Percentiles rank a stretch among this genome's conserved stretches.
phyloP scores from a whole-genome alignment of 2,113 vertebrate genomes.

The Austrofundulus limnaeus region DNA sequence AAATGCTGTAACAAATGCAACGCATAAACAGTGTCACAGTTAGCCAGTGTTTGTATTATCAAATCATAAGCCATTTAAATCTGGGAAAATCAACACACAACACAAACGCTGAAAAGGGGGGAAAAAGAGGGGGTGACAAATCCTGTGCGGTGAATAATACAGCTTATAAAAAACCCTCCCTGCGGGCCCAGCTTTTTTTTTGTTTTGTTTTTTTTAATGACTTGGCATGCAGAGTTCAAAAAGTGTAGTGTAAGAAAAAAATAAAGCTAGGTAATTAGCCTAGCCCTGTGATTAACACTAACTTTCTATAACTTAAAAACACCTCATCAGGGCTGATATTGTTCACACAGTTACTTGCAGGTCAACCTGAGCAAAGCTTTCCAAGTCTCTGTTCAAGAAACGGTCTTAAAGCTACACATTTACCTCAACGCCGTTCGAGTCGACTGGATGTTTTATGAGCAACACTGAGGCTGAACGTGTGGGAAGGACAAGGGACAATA shows the following conservation, averaged over 20 bases:
- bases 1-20: slow-evolving; percentile 75
- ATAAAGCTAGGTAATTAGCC: not conserved
- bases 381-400: slow-evolving; percentile 37
- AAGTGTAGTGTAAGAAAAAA: slow-evolving; percentile 48
- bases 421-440: slow-evolving; percentile 19
- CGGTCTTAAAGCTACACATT: slow-evolving; percentile 61
- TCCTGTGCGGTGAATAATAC: slow-evolving; percentile 60
- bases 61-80: slow-evolving; percentile 67
- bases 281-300: slow-evolving; percentile 25
- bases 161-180: slow-evolving; percentile 70
- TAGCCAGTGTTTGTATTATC: slow-evolving; percentile 76
- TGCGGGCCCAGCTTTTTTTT: slow-evolving; percentile 63
- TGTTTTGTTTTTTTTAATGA: slow-evolving; percentile 19
- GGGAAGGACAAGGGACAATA: slow-evolving; percentile 24
- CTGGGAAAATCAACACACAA: slow-evolving; percentile 51
- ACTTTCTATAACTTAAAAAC: slow-evolving; percentile 25
- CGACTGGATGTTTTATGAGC: slow-evolving; percentile 2
- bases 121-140: slow-evolving; percentile 53
- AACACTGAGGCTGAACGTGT: slow-evolving; percentile 45
- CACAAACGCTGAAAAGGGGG: slow-evolving; percentile 59
- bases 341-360: slow-evolving; percentile 28
- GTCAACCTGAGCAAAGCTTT: slow-evolving; percentile 65
- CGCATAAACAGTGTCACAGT: slow-evolving; percentile 78
- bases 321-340: slow-evolving; percentile 27
- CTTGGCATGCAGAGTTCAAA: slow-evolving; percentile 62